A percentile compares a stretch with the other conserved stretches of the same genome.
These are phyloP conservation scores for Felis catus DNA, from an alignment of 2,113 vertebrate genomes.

Conservation along the genomic window F.catus_Fca126_mat1.0 CM031415.1:203795501-203796000, in stretches of 20 bases:
- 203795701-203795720: rapidly evolving
- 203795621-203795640: background rate
- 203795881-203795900: background rate
- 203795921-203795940: rapidly evolving
- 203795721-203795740: background rate
- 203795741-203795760: background rate
- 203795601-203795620: rapidly evolving
- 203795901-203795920: background rate
- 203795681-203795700: rapidly evolving
- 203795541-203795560: background rate
- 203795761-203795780: background rate
- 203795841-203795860: background rate
- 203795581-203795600: background rate
- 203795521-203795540: background rate
- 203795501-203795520: background rate
- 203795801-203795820: background rate
- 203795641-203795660: background rate
- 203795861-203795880: background rate
- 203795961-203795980: background rate
- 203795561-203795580: background rate
- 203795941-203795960: background rate
- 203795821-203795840: background rate
- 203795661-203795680: rapidly evolving
- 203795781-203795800: background rate
- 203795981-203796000: background rate